These are phyloP conservation scores for Dryococelus australis DNA, from an alignment of 2,888 invertebrate genomes.

Conservation along the genomic window DNA sequence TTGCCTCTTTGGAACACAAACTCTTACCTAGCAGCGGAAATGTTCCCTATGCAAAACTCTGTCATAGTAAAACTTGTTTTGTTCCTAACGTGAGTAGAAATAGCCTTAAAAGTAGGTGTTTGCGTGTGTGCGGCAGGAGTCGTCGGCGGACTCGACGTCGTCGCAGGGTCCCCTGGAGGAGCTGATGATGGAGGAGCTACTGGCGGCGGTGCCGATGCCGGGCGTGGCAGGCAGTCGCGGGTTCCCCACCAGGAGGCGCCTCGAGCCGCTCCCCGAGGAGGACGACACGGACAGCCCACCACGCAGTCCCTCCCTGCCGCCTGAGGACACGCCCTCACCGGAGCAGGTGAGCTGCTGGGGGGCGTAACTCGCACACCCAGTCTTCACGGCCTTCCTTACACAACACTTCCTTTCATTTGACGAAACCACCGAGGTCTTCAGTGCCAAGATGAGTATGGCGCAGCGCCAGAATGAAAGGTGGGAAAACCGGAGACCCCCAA, in stretches of 20 bases:
- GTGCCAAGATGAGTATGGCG: no score
- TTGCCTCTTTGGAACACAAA: no score
- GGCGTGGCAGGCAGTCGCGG: conserved; percentile 65
- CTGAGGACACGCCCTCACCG: conserved; percentile 49
- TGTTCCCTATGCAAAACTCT: no score
- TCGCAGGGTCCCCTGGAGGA: conserved; percentile 57
- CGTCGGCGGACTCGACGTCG: conserved; percentile 37
- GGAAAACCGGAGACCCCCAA: no score
- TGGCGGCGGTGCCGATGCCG: conserved; percentile 76
- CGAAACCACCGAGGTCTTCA: no score
- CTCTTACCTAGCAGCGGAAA: no score
- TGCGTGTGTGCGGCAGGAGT: conserved; percentile 63
- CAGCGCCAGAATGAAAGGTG: no score
- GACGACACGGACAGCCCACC: conserved; percentile 66
- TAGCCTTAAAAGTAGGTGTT: no score
- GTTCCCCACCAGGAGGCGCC: conserved; percentile 74
- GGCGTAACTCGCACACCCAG: background rate
- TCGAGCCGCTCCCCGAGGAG: conserved; percentile 85
- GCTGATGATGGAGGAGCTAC: conserved; percentile 80
- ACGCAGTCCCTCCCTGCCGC: conserved; percentile 47
- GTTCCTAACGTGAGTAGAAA: no score
- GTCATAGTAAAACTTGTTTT: no score
- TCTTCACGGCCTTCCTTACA: background rate
- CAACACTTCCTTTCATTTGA: no score
- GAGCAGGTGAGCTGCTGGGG: conserved; percentile 49